Evolutionary conservation across 2,797 vertebrate species (phyloP).

Genomic region (Molothrus aeneus): DNA sequence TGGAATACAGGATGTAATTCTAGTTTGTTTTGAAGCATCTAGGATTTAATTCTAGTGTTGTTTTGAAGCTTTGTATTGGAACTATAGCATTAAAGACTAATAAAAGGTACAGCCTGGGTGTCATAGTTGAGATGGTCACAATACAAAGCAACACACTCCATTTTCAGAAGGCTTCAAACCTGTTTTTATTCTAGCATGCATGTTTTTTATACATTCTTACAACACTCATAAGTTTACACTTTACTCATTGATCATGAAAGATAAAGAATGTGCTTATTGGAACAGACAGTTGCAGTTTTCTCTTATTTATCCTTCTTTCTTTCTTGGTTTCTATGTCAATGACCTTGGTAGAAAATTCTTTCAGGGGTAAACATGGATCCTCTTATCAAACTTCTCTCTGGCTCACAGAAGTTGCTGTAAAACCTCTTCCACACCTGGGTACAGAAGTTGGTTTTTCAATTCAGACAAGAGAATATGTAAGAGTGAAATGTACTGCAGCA

Average conservation of each 20-base stretch:
- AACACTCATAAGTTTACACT: background rate
- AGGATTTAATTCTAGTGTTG: background rate
- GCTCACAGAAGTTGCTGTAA: background rate
- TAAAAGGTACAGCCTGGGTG: background rate
- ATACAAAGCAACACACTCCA: background rate
- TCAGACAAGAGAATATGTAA: background rate
- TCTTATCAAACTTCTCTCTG: background rate
- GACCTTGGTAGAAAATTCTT: background rate
- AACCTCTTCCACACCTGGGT: background rate
- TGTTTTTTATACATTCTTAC: background rate
- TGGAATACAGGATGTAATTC: background rate
- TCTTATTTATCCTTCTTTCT: background rate
- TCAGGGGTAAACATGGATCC: background rate
- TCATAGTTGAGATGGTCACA: background rate
- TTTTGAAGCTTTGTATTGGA: background rate
- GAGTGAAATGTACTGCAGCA: background rate
- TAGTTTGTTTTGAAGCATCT: background rate
- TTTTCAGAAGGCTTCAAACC: background rate
- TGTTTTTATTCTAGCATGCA: background rate
- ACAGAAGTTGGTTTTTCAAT: background rate
- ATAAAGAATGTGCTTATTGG: background rate
- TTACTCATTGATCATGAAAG: background rate
- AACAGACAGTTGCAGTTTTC: background rate
- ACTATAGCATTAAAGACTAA: background rate
- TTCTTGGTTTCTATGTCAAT: background rate